Base-by-base conservation (phyloP, 1,140 invertebrate species). In the Danaus melanippus region DNA sequence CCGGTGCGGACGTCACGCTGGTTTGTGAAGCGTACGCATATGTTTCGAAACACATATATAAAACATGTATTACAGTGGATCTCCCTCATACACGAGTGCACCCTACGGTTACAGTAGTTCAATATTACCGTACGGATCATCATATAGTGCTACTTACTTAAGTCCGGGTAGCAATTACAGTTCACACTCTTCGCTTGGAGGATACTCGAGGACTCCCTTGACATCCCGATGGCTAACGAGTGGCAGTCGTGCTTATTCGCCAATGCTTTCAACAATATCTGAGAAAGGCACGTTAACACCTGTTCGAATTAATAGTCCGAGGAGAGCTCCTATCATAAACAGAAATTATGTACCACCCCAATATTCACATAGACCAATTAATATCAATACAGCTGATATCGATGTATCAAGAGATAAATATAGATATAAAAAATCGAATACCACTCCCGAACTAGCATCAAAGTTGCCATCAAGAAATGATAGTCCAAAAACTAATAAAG, bases 381-480 rank as follows among this genome's bases (percentile, higher is more conserved):
- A 88, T 58, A 93, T 95, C 39, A 93, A 95, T 71, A 95, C 94
- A 5, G 92, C 93, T 1, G 93, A 95, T 71, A 95, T 95, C 62
- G 94, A 95, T 76, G 93, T 95, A 0, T 92, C 92, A 0, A 86
- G 90, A 44, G 90, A 91, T 74, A 88, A 84, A 64, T 90, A 90
- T 66, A 79, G 86, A 21, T 71, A 69, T 53, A 87, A 88, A 61
- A 32, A 10, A n/a, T 59, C 57, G 12, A 59, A 32, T 58, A 10
- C 63, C 12, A 49, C 53, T 43, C 42, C 59, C 10, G 45, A 48
- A 12, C 40, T 50, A 46, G 2, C 11, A 6, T 47, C 61, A 32
- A 57, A 53, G 10, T 40, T 60, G 8, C 45, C 58, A 11, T 42
- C 64, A 39, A 63, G 62, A 69, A 64, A 61, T 56, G 40, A 64